Evolutionary conservation across 2,113 vertebrate species (phyloP).

Genomic region (Chlorocebus sabaeus): DNA sequence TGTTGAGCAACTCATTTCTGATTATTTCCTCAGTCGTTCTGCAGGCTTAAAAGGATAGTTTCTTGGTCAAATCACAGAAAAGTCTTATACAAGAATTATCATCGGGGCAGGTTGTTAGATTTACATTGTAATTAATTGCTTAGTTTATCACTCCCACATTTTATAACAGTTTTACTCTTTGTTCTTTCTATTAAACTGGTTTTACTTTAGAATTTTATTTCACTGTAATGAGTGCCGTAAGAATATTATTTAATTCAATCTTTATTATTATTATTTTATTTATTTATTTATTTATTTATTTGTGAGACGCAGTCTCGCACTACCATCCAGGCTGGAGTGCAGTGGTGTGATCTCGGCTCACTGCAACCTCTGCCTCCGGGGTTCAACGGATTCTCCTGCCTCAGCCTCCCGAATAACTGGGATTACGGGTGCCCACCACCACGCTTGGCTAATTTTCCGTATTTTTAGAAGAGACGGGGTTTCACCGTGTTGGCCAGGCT

Average conservation of each 20-base stretch:
- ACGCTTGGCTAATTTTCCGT: too few relatives aligned
- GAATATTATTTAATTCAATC: background rate
- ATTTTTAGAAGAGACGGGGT: too few relatives aligned
- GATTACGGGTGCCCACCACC: too few relatives aligned
- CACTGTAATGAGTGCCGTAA: background rate
- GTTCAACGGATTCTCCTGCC: too few relatives aligned
- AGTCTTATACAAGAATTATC: background rate
- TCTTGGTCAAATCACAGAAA: background rate
- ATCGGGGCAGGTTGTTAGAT: background rate
- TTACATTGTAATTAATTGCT: background rate
- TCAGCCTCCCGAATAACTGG: too few relatives aligned
- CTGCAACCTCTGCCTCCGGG: too few relatives aligned
- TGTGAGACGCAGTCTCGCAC: too few relatives aligned
- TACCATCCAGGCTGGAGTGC: too few relatives aligned
- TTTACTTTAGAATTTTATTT: constrained; percentile 17
- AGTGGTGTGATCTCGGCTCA: too few relatives aligned
- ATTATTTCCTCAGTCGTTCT: background rate
- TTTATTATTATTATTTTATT: too few relatives aligned
- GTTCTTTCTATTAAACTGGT: background rate
- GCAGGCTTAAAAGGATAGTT: background rate
- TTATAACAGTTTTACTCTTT: background rate
- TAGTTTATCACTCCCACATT: background rate
- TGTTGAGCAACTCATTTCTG: background rate
- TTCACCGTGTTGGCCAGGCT: too few relatives aligned
- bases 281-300: too few relatives aligned